A percentile compares a stretch with the other conserved stretches of the same genome.
Conservation (phyloP, 2,797 vertebrate species). For the Hydrophis major region DNA sequence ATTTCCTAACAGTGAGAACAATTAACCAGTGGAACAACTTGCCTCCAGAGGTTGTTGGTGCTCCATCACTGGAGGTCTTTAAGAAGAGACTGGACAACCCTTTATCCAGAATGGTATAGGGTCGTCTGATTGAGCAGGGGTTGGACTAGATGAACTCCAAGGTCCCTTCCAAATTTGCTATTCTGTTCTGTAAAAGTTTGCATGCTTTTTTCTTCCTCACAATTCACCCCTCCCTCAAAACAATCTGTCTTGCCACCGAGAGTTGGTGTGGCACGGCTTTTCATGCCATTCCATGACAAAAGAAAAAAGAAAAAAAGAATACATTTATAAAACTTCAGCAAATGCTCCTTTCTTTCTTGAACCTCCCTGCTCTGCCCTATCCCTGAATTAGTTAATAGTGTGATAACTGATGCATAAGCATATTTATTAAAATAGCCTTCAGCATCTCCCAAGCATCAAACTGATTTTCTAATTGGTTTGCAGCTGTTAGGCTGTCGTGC, state of each 20-base stretch:
- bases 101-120: no score
- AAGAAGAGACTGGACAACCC: no score
- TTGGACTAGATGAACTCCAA: no score
- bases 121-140: no score
- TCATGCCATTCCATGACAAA: not conserved
- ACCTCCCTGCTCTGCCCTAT: constrained; percentile 53
- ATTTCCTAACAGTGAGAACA: no score
- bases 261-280: not conserved
- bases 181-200: not conserved
- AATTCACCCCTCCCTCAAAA: not conserved
- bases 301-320: no score
- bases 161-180: not conserved
- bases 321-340: constrained; percentile 5
- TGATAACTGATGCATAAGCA: constrained; percentile 54
- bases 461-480: constrained; percentile 61
- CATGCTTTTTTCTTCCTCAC: not conserved
- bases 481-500: constrained; percentile 45
- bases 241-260: not conserved
- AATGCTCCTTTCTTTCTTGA: constrained; percentile 28
- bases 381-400: constrained; percentile 57
- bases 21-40: no score
- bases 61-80: no score
- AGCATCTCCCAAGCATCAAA: constrained; percentile 54
- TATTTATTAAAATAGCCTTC: constrained; percentile 60
- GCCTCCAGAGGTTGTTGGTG: no score